These are phyloP conservation scores for Motacilla tschutschensis DNA, from an alignment of 2,113 vertebrate species.

Conservation along the genomic window DNA sequence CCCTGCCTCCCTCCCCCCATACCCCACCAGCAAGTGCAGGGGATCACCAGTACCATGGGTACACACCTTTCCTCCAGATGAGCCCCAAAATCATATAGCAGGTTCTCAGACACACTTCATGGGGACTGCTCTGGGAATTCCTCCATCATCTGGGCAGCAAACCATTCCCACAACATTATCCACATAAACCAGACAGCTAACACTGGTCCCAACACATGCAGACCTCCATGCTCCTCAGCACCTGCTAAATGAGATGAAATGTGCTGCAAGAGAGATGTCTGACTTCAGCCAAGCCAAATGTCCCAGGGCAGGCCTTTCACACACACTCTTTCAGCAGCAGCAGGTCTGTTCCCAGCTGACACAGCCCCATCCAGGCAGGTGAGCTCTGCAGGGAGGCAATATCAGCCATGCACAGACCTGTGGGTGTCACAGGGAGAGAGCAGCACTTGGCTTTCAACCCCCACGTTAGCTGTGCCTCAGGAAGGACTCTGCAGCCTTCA, in stretches of 20 bases:
- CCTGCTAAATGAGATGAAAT: not conserved
- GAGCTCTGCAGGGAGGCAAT: not conserved
- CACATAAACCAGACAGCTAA: not conserved
- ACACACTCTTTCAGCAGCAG: not conserved
- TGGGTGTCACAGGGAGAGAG: not conserved
- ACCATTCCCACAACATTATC: not conserved
- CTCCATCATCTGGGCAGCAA: not conserved
- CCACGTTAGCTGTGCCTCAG: rapidly evolving
- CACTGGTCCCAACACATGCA: not conserved
- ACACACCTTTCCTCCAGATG: not conserved
- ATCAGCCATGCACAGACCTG: not conserved
- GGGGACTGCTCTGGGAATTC: not conserved
- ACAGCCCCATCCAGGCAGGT: not conserved
- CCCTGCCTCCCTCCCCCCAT: rapidly evolving
- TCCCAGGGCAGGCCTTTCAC: not conserved
- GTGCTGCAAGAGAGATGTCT: not conserved
- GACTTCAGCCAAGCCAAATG: not conserved
- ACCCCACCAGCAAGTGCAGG: not conserved
- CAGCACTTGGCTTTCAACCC: not conserved
- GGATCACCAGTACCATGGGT: not conserved
- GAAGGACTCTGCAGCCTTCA: not conserved
- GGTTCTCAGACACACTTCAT: not conserved
- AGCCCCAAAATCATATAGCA: not conserved
- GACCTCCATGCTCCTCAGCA: not conserved
- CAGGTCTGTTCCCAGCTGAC: not conserved